Conservation (phyloP, 1,140 invertebrate species). For the Drosophila oshimai region DNA sequence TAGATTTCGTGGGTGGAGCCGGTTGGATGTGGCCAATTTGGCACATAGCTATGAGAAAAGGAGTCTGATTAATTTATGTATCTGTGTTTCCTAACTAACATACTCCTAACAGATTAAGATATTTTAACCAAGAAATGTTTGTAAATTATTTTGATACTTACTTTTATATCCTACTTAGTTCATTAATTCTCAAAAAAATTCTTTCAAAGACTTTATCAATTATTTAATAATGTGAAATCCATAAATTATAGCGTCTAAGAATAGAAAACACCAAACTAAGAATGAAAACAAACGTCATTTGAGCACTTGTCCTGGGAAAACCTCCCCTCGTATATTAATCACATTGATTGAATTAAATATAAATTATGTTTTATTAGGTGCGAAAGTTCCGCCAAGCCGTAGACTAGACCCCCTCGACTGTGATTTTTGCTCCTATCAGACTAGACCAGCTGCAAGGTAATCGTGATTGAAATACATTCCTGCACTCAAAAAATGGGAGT, state of each 20-base stretch:
- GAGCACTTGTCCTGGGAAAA: not conserved
- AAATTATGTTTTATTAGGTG: conserved; percentile 28
- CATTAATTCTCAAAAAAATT: no score
- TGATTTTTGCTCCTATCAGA: not conserved
- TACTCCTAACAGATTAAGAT: no score
- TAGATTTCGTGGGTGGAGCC: not conserved
- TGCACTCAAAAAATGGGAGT: not conserved
- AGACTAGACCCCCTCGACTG: conserved; percentile 15
- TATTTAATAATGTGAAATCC: not conserved
- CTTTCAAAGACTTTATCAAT: not conserved
- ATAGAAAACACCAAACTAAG: not conserved
- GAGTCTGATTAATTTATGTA: no score
- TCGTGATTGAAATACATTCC: not conserved
- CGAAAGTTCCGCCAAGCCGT: not conserved
- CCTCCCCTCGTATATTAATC: conserved; percentile 10
- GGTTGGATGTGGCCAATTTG: not conserved
- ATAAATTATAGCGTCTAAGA: not conserved
- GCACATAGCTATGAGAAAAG: conserved; percentile 30
- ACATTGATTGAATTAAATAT: conserved; percentile 21
- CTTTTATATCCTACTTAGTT: no score
- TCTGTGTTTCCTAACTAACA: no score
- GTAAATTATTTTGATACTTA: no score
- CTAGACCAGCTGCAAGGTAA: not conserved
- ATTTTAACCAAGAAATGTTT: no score
- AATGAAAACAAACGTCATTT: conserved; percentile 13